A percentile compares a stretch with the other conserved stretches of the same genome.
phyloP scores from a whole-genome alignment of 2,888 invertebrate genomes.

The Euplexia lucipara region DNA sequence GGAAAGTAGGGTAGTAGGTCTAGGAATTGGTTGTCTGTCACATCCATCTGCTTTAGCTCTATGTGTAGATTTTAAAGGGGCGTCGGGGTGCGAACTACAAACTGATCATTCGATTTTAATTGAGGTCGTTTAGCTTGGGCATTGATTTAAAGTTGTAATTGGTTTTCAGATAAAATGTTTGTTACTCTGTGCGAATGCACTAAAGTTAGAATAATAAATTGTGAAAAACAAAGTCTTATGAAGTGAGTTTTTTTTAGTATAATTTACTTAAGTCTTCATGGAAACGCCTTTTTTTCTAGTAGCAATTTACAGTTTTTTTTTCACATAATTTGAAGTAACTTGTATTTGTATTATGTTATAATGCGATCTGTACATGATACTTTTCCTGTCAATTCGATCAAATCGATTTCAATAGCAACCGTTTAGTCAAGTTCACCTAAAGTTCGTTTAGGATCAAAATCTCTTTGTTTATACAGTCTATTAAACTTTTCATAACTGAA shows the following conservation, averaged over 20 bases:
- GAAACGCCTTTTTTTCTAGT: no score
- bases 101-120: slow-evolving; percentile 54
- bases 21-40: neutral
- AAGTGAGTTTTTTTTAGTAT: neutral
- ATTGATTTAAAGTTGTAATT: slow-evolving; percentile 18
- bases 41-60: slow-evolving; percentile 24
- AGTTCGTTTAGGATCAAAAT: neutral
- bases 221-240: no score
- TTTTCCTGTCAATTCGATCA: neutral
- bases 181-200: neutral
- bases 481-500: slow-evolving; percentile 5
- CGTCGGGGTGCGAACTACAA: slow-evolving; percentile 40
- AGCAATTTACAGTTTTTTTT: no score
- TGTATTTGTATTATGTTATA: no score
- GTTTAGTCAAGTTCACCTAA: neutral
- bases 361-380: no score
- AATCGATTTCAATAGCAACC: neutral
- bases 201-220: no score
- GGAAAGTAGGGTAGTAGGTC: no score
- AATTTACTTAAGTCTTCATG: no score
- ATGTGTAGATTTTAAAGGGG: slow-evolving; percentile 28
- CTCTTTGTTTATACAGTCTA: slow-evolving; percentile 1
- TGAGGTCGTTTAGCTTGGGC: slow-evolving; percentile 30
- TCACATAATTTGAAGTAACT: no score
- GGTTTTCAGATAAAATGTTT: slow-evolving; percentile 1